Percentiles rank a stretch among this genome's conserved stretches.
Evolutionary conservation across 1,140 invertebrate species (phyloP).

Genomic region (Vollenhovia emeryi): DNA sequence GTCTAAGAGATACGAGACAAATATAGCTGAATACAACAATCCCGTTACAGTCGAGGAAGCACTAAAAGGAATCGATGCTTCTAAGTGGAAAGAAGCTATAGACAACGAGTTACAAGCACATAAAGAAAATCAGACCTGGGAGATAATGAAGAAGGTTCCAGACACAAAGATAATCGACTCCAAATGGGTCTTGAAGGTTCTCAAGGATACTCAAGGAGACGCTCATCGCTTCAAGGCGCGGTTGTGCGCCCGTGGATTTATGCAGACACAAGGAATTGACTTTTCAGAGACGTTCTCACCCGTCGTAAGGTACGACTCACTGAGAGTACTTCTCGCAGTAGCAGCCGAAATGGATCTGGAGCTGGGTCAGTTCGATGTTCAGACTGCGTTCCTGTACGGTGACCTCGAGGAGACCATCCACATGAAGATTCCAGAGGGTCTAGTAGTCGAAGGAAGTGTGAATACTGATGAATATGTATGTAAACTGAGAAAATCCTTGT

Average conservation of each 20-base stretch:
- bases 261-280: neutral
- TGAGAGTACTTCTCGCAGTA: neutral
- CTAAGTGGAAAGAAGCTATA: neutral
- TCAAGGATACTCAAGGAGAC: neutral
- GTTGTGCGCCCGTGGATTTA: neutral
- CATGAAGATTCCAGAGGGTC: neutral
- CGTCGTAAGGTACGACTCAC: neutral
- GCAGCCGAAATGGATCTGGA: neutral
- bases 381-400: no score
- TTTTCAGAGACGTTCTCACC: neutral
- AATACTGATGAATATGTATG: no score
- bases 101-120: neutral
- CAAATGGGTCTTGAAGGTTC: neutral
- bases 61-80: neutral
- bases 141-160: neutral
- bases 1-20: no score
- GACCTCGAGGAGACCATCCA: neutral
- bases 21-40: no score
- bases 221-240: neutral
- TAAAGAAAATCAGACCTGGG: neutral
- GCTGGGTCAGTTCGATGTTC: neutral
- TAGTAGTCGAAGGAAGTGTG: no score
- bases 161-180: neutral
- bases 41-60: neutral
- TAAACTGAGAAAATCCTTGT: no score